Conservation (phyloP, 2,113 vertebrate genomes). For the Coregonus clupeaformis region DNA sequence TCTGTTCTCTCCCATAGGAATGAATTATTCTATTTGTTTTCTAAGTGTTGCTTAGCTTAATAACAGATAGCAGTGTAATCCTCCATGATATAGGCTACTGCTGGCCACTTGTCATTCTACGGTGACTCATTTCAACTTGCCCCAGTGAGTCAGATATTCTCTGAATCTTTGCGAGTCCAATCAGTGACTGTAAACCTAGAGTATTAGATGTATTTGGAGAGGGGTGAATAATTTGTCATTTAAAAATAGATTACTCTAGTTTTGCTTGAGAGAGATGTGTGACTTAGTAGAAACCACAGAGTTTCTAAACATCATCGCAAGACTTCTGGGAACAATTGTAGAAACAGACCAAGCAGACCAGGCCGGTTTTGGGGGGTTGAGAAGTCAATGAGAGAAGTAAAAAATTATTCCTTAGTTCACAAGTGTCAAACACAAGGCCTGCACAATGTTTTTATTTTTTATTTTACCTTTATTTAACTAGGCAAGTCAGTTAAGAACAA, state of each 20-base stretch:
- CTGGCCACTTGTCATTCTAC: background rate
- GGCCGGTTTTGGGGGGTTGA: too few species aligned
- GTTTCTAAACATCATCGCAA: too few species aligned
- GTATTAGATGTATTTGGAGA: background rate
- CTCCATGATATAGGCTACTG: background rate
- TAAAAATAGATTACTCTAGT: background rate
- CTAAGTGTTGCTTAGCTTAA: background rate
- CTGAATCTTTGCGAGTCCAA: background rate
- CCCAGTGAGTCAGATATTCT: background rate
- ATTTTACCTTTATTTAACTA: too few species aligned
- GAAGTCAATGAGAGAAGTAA: background rate
- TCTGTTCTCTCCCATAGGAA: background rate
- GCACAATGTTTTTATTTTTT: too few species aligned
- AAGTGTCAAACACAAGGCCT: too few species aligned
- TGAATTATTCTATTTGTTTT: background rate
- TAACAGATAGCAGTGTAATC: background rate
- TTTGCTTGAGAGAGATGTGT: background rate
- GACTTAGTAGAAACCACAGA: background rate
- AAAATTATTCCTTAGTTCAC: too few species aligned
- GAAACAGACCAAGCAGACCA: too few species aligned
- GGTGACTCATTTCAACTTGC: background rate
- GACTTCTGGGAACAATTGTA: too few species aligned
- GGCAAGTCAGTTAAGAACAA: too few species aligned
- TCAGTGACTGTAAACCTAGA: background rate
- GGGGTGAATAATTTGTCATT: background rate